Evolutionary conservation across 2,888 invertebrate species (phyloP).

Genomic region (Anoplius nigerrimus): DNA sequence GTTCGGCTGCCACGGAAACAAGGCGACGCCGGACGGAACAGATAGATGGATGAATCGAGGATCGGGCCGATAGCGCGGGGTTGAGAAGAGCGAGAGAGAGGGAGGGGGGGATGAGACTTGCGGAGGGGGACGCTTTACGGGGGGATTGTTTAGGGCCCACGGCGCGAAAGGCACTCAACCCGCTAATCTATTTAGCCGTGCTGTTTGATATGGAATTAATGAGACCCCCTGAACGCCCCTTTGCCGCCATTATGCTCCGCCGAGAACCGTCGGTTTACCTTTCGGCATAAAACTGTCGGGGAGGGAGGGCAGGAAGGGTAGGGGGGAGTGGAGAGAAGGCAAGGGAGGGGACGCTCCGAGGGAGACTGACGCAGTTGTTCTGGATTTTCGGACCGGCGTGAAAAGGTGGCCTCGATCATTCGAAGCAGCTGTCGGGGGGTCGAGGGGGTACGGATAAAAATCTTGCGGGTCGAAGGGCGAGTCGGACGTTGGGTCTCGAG

Average conservation of each 20-base stretch:
- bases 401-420: neutral
- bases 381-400: neutral
- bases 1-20: conserved; percentile 16
- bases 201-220: conserved; percentile 75
- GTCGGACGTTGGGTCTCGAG: neutral
- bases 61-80: conserved; percentile 12
- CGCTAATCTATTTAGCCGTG: conserved; percentile 74
- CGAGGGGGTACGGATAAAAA: neutral
- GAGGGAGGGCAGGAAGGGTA: conserved; percentile 6
- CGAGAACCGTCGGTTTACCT: conserved; percentile 48
- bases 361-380: neutral
- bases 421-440: neutral
- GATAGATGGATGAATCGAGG: conserved; percentile 34
- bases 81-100: conserved; percentile 25
- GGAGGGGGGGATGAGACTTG: no score
- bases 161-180: conserved; percentile 71
- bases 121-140: conserved; percentile 3
- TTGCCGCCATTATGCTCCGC: neutral
- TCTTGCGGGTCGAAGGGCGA: conserved; percentile 9
- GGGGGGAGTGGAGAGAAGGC: conserved; percentile 8
- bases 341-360: neutral
- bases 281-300: conserved; percentile 1
- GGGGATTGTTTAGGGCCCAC: conserved; percentile 65
- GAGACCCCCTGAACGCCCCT: conserved; percentile 54
- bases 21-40: conserved; percentile 35